Evolutionary conservation across 2,113 vertebrate genomes (phyloP).

Genomic region (Phrynocephalus versicolor): DNA sequence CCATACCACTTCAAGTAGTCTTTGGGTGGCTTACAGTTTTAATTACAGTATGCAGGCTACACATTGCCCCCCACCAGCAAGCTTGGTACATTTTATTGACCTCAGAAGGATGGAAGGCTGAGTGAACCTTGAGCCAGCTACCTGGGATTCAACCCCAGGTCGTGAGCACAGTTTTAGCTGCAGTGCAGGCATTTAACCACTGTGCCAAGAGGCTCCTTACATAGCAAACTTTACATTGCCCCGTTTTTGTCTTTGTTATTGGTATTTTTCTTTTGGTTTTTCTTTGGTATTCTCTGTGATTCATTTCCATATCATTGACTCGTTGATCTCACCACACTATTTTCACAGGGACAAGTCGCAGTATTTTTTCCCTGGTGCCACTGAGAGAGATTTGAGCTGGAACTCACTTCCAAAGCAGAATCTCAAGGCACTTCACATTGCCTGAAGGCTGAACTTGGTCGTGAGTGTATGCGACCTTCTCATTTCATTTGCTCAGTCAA

Average conservation of each 20-base stretch:
- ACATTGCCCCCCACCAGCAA: no score
- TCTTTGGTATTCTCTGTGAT: not conserved
- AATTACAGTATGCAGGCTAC: no score
- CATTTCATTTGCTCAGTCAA: not conserved
- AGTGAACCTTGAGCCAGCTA: no score
- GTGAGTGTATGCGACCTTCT: not conserved
- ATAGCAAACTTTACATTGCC: no score
- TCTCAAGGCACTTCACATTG: not conserved
- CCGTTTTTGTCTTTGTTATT: not conserved
- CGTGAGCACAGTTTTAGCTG: no score
- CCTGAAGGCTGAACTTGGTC: not conserved
- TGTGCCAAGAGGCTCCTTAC: no score
- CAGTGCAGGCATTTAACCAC: no score
- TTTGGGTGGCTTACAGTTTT: no score
- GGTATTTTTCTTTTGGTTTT: not conserved
- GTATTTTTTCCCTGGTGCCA: not conserved
- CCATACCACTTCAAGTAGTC: no score
- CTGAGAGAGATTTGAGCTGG: not conserved
- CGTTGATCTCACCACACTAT: not conserved
- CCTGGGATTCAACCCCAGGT: no score
- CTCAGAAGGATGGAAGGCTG: no score
- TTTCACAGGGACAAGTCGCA: not conserved
- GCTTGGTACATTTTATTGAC: no score
- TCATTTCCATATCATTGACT: not conserved
- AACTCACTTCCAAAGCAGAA: not conserved